Conservation (phyloP, 2,797 vertebrate species). For the Benthosema pterotum region DNA sequence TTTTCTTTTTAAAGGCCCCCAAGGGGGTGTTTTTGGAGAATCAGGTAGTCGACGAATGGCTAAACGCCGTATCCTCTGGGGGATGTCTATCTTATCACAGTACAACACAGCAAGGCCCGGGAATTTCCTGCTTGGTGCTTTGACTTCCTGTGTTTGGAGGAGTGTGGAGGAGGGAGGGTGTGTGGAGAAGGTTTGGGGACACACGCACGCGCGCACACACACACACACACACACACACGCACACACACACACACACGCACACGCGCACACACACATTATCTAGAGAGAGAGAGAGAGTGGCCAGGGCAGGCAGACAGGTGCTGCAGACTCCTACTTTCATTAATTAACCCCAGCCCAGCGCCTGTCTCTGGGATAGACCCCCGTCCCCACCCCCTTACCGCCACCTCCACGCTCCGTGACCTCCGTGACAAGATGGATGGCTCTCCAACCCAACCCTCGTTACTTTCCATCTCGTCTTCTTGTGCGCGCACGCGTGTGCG, state of each 20-base stretch:
- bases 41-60: constrained; percentile 19
- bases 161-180: constrained; percentile 32
- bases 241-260: too few species aligned
- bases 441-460: constrained; percentile 51
- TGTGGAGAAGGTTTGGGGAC: constrained; percentile 26
- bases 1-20: background rate
- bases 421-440: constrained; percentile 72
- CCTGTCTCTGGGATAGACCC: constrained; percentile 52
- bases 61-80: constrained; percentile 35
- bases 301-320: constrained; percentile 73
- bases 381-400: background rate
- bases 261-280: constrained; percentile 3
- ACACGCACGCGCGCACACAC: background rate
- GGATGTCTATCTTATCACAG: constrained; percentile 61
- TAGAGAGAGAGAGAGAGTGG: constrained; percentile 42
- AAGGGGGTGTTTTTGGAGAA: constrained; percentile 4
- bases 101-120: constrained; percentile 40
- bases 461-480: constrained; percentile 66
- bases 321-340: constrained; percentile 73
- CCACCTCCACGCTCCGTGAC: constrained; percentile 46
- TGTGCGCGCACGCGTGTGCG: constrained; percentile 23
- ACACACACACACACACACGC: too few species aligned
- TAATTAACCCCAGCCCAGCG: constrained; percentile 74
- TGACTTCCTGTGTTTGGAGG: constrained; percentile 70
- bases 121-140: constrained; percentile 65